Base-by-base conservation (phyloP, 2,797 vertebrate species). In the Sebastes kiyomatsui region DNA sequence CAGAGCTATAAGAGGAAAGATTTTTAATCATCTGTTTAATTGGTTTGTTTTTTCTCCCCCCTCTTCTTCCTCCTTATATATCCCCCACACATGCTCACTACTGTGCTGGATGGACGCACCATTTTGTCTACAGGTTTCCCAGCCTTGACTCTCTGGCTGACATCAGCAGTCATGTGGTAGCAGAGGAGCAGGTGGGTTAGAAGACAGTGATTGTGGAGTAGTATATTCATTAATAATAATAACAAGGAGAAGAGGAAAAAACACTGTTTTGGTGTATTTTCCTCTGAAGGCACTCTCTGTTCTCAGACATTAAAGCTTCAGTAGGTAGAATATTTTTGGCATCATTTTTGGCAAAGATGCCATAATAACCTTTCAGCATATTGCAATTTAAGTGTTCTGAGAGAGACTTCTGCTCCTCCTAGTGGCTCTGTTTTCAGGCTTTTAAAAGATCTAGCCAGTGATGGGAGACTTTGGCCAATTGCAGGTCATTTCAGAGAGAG, bases 91-190 rank as follows among this genome's bases (percentile, higher is more conserved):
- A 77, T 32, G 90, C 79, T 87, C 89, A 67, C 83, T 80, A 67
- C 82, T 80, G 72, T 87, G 87, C 85, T 80, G 88, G 86, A 88
- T 49, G 67, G 81, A 88, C 83, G 84, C 92, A 93, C 92, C 92
- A 94, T 94, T 94, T 94, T 94, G 93, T 94, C 93, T 85, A 84
- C 93, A 93, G 93, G 93, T 94, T 94, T 93, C 65, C 88, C 84
- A 81, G 92, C 86, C 79, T 84, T 89, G 87, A 83, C 85, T 87
- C 68, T 18, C 42, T 74, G 77, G 77, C 85, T 93, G 89, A 92
- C 92, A 93, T 90, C 90, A 93, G 86, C 87, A 79, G 92, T 90
- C 94, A 90, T 88, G 92, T 93, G 93, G 83, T 67, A 42, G 38
- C 73, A 83, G 69, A 85, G 84, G 82, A 80, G 83, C 86, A 89